phyloP scores from a whole-genome alignment of 1,140 invertebrate species.

The Calycopis cecrops region DNA sequence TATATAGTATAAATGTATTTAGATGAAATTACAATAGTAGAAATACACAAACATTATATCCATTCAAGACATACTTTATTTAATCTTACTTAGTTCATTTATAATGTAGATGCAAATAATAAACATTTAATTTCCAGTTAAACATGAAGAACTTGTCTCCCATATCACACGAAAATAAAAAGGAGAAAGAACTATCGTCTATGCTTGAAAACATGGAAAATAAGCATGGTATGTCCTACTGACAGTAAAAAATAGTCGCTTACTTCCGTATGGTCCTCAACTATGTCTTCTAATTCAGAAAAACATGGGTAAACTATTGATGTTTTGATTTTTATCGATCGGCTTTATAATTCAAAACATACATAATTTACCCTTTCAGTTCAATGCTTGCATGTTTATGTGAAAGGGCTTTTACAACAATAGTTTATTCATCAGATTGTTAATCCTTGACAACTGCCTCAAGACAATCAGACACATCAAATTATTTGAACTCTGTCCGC shows the following conservation, averaged over 20 bases:
- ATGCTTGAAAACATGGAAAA: constrained; percentile 86
- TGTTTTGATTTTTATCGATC: constrained; percentile 56
- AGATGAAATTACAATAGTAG: no score
- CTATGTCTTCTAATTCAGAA: neutral
- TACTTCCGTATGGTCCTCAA: neutral
- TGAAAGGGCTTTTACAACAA: constrained; percentile 74
- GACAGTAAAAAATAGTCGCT: neutral
- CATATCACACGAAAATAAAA: constrained; percentile 74
- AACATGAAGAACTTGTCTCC: constrained; percentile 63
- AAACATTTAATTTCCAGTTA: constrained; percentile 45
- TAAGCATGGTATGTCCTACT: constrained; percentile 82
- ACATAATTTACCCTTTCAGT: constrained; percentile 70
- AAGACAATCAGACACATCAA: no score
- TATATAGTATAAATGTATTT: no score
- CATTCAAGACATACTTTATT: no score
- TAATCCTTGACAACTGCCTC: constrained; percentile 19
- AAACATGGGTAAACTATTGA: constrained; percentile 76
- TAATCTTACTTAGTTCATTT: neutral
- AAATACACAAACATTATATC: no score
- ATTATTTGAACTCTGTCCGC: no score
- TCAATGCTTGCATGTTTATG: constrained; percentile 58
- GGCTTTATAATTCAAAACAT: constrained; percentile 60
- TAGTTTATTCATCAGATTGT: constrained; percentile 80
- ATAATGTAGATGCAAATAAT: neutral
- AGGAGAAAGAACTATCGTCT: constrained; percentile 81